Percentiles rank a stretch among this genome's conserved stretches.
Evolutionary conservation across 2,113 vertebrate genomes (phyloP).

Genomic region (Stegastes partitus): DNA sequence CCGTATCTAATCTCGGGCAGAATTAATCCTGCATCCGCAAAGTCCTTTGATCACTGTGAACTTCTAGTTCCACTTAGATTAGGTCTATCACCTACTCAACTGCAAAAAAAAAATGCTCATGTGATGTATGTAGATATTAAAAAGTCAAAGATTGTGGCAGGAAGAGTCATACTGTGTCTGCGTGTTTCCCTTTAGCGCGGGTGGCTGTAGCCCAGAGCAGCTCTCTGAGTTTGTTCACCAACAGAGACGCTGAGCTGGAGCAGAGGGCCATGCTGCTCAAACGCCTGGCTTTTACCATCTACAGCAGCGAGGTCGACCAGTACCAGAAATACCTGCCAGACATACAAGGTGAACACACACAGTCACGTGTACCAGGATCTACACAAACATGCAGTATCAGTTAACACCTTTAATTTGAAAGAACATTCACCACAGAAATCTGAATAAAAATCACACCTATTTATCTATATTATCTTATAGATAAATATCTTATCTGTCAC

Average conservation of each 20-base stretch:
- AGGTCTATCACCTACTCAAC: not conserved
- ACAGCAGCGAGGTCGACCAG: conserved; percentile 98
- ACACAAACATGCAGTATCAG: too few species aligned
- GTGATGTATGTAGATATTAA: conserved; percentile 3
- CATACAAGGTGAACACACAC: conserved; percentile 73
- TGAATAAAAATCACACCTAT: too few species aligned
- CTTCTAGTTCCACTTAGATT: not conserved
- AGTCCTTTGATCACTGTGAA: not conserved
- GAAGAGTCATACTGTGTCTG: not conserved
- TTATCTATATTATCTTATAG: too few species aligned
- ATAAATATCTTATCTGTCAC: too few species aligned
- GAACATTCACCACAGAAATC: too few species aligned
- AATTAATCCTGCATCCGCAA: conserved; percentile 1
- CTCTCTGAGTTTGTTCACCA: conserved; percentile 96
- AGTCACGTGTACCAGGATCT: not conserved
- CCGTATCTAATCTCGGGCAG: not conserved
- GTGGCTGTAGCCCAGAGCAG: conserved; percentile 99
- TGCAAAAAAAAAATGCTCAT: not conserved
- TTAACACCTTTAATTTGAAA: too few species aligned
- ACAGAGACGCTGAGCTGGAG: conserved; percentile 95
- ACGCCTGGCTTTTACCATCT: conserved; percentile 96
- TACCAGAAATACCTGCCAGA: conserved; percentile 97
- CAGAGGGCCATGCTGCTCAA: conserved; percentile 99
- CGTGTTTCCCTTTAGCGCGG: conserved; percentile 85
- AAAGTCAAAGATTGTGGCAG: not conserved